Base-by-base conservation (phyloP, 2,888 invertebrate species). In the Automeris io region DNA sequence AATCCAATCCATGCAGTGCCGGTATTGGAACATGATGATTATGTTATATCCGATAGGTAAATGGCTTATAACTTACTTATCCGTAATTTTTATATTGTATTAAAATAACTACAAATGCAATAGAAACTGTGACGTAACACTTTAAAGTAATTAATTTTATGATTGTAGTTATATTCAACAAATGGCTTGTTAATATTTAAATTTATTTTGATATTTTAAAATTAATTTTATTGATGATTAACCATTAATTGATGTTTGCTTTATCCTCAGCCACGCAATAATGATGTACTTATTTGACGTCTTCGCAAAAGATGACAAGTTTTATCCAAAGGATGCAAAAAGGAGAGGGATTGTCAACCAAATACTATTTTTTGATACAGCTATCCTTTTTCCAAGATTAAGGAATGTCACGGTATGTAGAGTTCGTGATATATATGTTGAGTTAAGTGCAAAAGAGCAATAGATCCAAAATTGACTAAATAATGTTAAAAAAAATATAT, bases 1-100 rank as follows among this genome's bases (percentile, higher is more conserved):
- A 88, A 87, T 55, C 88, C 88, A 1, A 64, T 76, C 37, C 87
- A 82, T 42, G 74, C 81, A 1, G 57, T 89, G 8, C 89, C 90
- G 6, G 76, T 85, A 1, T 58, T 90, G 11, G 51, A 51, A 40
- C 75, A 86, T 40, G 77, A 83, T 39, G 88, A 85, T 22, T 79
- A 83, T 45, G 51, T 65, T 75, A 24, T 66, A 53, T 22, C 26
- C 32, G 39, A 40, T 12, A 39, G 42, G 39, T 37, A 40, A 19
- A 9, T 2, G 9, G 7, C 1, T 8, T n/a, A 16, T 16, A 9
- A 11, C 9, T 11, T 11, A 24, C 9, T 5, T 5, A 1, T 24
- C 3, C 4, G 2, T 5, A 13, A 11, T 25, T n/a, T 2, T 23
- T 23, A 16, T 13, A 5, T 3, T 2, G 11, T 11, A 2, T 18